A percentile compares a stretch with the other conserved stretches of the same genome.
phyloP scores from a whole-genome alignment of 2,797 vertebrate genomes.

The Hyperoplus lanceolatus region DNA sequence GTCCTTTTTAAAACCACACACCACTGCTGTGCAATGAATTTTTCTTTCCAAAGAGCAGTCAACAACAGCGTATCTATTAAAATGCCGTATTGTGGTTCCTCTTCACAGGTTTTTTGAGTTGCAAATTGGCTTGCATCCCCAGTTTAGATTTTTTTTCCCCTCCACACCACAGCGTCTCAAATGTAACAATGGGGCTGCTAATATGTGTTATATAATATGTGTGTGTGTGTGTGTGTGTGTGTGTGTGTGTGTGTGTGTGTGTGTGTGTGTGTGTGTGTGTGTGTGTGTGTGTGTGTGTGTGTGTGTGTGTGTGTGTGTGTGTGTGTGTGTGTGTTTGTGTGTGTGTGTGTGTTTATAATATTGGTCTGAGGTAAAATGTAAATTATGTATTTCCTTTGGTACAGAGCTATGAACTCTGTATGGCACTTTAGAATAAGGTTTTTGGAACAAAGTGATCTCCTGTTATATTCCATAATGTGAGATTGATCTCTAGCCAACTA shows the following conservation, averaged over 20 bases:
- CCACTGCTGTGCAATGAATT: conserved; percentile 73
- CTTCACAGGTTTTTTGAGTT: conserved; percentile 75
- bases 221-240: background rate
- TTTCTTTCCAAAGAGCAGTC: conserved; percentile 77
- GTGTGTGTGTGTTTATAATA: conserved; percentile 20
- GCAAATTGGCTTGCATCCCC: conserved; percentile 66
- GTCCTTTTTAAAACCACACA: conserved; percentile 76
- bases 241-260: conserved; percentile 32
- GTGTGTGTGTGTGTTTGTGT: background rate
- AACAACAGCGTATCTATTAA: conserved; percentile 77
- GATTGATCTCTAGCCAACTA: too few relatives aligned
- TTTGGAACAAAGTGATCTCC: background rate
- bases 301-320: background rate
- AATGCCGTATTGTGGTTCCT: conserved; percentile 75
- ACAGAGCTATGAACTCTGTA: background rate
- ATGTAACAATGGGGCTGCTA: conserved; percentile 22
- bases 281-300: background rate
- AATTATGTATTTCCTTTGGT: conserved; percentile 4
- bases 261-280: conserved; percentile 21
- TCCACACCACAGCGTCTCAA: conserved; percentile 39
- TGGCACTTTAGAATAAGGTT: background rate
- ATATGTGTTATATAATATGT: conserved; percentile 11
- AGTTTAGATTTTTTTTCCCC: conserved; percentile 27
- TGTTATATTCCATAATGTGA: background rate
- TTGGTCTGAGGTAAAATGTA: conserved; percentile 6